These are phyloP conservation scores for Staurois parvus DNA, from an alignment of 2,797 vertebrate species.

Conservation along the genomic window DNA sequence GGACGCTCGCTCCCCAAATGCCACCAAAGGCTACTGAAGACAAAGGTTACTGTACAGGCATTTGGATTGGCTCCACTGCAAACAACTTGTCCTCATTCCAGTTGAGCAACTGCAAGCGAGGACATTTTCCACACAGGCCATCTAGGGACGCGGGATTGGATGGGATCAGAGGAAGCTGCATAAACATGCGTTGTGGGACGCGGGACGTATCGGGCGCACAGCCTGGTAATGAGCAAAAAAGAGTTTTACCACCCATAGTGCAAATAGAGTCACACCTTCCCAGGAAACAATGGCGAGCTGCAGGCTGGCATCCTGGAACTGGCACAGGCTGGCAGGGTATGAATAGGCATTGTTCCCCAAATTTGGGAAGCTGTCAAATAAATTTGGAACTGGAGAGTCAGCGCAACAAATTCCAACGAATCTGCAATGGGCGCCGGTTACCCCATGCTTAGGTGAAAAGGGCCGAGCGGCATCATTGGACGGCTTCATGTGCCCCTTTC, in stretches of 20 bases:
- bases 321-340: constrained; percentile 64
- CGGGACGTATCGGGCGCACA: constrained; percentile 67
- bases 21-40: constrained; percentile 75
- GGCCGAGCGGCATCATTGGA: too few relatives aligned
- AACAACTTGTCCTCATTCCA: constrained; percentile 79
- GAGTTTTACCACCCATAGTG: constrained; percentile 62
- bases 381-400: constrained; percentile 21
- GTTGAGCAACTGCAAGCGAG: constrained; percentile 77
- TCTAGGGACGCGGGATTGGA: constrained; percentile 76
- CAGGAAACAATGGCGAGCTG: constrained; percentile 50
- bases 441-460: too few relatives aligned
- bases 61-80: constrained; percentile 78
- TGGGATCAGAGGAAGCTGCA: constrained; percentile 73
- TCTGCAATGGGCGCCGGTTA: too few relatives aligned
- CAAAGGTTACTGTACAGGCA: constrained; percentile 77
- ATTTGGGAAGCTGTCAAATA: constrained; percentile 49
- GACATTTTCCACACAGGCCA: constrained; percentile 73
- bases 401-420: neutral
- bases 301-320: constrained; percentile 52
- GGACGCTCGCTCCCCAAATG: constrained; percentile 72
- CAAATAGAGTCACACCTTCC: constrained; percentile 66
- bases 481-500: too few relatives aligned
- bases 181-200: constrained; percentile 70
- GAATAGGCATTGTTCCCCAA: constrained; percentile 51
- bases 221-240: constrained; percentile 32